Percentiles rank a stretch among this genome's conserved stretches.
Evolutionary conservation across 2,888 invertebrate species (phyloP).

Genomic region (Lochmaea capreae): DNA sequence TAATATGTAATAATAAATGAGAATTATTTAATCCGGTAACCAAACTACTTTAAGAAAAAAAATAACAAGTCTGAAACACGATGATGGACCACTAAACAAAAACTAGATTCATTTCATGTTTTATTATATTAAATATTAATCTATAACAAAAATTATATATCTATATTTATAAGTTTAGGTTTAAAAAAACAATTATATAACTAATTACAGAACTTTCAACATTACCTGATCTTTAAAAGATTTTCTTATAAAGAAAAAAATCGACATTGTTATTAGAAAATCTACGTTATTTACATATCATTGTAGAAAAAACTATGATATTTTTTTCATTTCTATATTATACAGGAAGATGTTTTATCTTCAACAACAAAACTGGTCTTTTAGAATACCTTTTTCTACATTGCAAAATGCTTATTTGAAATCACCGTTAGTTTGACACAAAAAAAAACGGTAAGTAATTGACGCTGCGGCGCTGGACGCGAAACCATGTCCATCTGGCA

Average conservation of each 20-base stretch:
- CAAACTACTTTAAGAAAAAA: not conserved
- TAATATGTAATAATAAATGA: not conserved
- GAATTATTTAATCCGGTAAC: conserved; percentile 21
- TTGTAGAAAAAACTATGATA: conserved; percentile 54
- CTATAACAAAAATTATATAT: conserved; percentile 65
- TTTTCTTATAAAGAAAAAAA: conserved; percentile 65
- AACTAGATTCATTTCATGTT: conserved; percentile 53
- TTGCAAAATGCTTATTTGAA: not conserved
- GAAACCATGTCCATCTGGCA: no score
- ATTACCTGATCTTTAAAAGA: conserved; percentile 57
- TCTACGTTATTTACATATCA: conserved; percentile 58
- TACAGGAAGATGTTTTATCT: conserved; percentile 38
- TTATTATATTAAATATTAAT: conserved; percentile 63
- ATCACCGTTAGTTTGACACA: not conserved
- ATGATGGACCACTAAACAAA: conserved; percentile 47
- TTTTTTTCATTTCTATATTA: conserved; percentile 40
- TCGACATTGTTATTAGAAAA: conserved; percentile 61
- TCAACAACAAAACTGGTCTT: conserved; percentile 35
- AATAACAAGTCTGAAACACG: not conserved
- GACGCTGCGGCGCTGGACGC: no score
- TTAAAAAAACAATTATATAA: conserved; percentile 64
- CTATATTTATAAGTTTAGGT: conserved; percentile 58
- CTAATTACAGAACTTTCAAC: conserved; percentile 64
- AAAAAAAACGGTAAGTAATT: no score
- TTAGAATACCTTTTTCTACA: conserved; percentile 42